These are phyloP conservation scores for Pterobdella sp. DNA, from an alignment of 2,888 invertebrate species.

Conservation along the genomic window DNA sequence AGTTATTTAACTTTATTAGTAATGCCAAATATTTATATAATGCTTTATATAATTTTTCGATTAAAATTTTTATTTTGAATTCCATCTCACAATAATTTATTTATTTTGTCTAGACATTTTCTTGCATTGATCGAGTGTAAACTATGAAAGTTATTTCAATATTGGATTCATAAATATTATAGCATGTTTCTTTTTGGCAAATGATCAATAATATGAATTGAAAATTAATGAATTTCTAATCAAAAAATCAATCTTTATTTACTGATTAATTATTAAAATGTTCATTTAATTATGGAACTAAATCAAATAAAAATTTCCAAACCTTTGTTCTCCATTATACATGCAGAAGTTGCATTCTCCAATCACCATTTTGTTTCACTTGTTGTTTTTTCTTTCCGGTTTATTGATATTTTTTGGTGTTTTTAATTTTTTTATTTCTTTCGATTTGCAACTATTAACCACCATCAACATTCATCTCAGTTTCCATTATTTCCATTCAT, in stretches of 20 bases:
- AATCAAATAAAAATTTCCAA: no score
- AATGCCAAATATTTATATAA: no score
- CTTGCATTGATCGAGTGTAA: no score
- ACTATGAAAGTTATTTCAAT: no score
- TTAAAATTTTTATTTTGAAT: no score
- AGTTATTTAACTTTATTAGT: no score
- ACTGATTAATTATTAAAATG: neutral
- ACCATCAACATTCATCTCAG: no score
- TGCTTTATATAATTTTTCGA: no score
- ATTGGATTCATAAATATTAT: no score
- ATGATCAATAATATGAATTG: neutral
- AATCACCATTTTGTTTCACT: neutral
- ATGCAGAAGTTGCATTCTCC: conserved; percentile 6
- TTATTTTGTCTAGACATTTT: no score
- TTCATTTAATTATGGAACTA: no score
- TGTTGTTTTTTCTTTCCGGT: neutral
- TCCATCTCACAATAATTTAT: no score
- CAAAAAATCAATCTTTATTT: neutral
- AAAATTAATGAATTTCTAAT: neutral
- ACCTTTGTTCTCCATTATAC: neutral
- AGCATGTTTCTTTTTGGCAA: neutral
- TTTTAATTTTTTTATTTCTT: neutral
- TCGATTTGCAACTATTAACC: neutral
- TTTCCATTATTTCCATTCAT: neutral
- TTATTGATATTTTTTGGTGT: neutral